Percentiles rank a stretch among this genome's conserved stretches.
Evolutionary conservation across 2,113 vertebrate genomes (phyloP).

Genomic region (Leucoraja erinaceus): DNA sequence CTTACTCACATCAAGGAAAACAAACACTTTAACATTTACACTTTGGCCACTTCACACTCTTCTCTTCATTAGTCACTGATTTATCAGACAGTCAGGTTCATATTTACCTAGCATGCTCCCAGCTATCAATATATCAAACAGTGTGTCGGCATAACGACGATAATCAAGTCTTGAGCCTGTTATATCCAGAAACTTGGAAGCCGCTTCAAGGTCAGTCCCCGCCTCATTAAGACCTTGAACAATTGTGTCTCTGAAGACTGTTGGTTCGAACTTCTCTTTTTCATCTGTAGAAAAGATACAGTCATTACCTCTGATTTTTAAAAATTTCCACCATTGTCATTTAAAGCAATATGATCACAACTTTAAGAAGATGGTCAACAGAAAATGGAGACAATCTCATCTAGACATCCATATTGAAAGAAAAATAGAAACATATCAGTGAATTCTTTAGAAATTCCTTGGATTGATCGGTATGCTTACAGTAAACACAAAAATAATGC

Average conservation of each 20-base stretch:
- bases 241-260: constrained; percentile 84
- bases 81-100: neutral
- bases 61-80: neutral
- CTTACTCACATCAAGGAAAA: neutral
- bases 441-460: neutral
- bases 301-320: neutral
- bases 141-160: constrained; percentile 86
- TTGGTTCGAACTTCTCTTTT: constrained; percentile 96
- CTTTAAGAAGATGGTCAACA: neutral
- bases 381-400: neutral
- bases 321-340: neutral
- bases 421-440: neutral
- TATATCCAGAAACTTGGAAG: constrained; percentile 82
- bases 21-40: neutral
- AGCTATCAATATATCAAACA: constrained; percentile 86
- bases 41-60: neutral
- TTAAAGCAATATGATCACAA: neutral
- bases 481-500: neutral
- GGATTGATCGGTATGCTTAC: neutral
- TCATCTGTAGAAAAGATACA: constrained; percentile 66
- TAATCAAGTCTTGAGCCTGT: constrained; percentile 82
- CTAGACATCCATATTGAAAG: neutral
- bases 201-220: constrained; percentile 76
- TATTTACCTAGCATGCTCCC: constrained; percentile 85
- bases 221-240: constrained; percentile 84